These are phyloP conservation scores for Connochaetes taurinus DNA, from an alignment of 2,113 vertebrate genomes.

Conservation along the genomic window DNA sequence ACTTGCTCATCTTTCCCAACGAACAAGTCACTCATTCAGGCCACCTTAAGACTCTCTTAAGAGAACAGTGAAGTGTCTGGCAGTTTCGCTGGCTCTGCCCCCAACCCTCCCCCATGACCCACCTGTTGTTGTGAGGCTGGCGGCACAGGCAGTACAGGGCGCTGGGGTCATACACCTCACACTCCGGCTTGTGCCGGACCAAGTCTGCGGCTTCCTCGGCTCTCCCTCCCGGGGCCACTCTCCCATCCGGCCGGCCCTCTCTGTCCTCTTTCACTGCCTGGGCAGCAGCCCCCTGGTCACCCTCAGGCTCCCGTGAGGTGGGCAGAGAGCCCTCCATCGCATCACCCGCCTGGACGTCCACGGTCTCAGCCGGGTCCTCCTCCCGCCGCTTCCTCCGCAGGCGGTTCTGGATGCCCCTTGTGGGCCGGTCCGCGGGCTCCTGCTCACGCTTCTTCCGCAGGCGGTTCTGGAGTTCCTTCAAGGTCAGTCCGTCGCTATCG, in stretches of 20 bases:
- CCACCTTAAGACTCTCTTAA: neutral
- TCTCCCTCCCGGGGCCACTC: constrained; percentile 49
- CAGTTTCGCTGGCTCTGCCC: neutral
- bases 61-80: neutral
- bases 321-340: constrained; percentile 35
- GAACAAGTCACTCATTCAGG: neutral
- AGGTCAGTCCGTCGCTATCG: constrained; percentile 88
- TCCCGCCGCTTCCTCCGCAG: constrained; percentile 70
- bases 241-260: constrained; percentile 67
- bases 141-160: constrained; percentile 90
- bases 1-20: neutral
- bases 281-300: constrained; percentile 69
- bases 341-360: constrained; percentile 9
- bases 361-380: constrained; percentile 24
- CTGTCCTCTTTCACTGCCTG: constrained; percentile 69
- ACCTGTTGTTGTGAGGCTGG: constrained; percentile 93
- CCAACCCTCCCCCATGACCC: constrained; percentile 2
- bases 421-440: constrained; percentile 75
- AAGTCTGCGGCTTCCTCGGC: constrained; percentile 40
- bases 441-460: constrained; percentile 76
- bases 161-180: constrained; percentile 83
- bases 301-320: constrained; percentile 66
- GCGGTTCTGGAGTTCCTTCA: constrained; percentile 88
- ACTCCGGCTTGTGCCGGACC: constrained; percentile 77
- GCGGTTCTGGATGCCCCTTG: constrained; percentile 81